Conservation (phyloP, 2,888 invertebrate genomes). For the Maniola hyperantus region DNA sequence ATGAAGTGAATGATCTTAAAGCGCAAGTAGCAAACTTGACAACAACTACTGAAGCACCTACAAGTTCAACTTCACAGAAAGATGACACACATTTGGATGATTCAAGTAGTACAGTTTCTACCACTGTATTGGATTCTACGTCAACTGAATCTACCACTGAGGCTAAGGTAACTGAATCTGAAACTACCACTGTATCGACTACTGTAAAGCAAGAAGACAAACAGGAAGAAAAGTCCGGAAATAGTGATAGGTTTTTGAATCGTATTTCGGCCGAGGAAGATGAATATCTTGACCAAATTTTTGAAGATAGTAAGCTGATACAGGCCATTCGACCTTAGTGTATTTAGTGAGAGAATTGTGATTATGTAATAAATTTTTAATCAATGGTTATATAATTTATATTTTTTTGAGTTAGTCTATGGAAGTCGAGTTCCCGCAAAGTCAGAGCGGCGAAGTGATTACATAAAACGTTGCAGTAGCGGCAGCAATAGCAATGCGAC, state of each 20-base stretch:
- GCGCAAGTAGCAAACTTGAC: constrained; percentile 29
- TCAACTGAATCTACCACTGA: no score
- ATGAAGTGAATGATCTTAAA: constrained; percentile 50
- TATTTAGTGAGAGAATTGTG: background rate
- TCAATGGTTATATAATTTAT: background rate
- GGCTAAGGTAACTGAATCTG: no score
- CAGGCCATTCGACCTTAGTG: constrained; percentile 16
- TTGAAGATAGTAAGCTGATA: constrained; percentile 26
- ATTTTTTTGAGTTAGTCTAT: background rate
- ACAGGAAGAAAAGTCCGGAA: background rate
- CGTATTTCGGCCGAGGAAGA: background rate
- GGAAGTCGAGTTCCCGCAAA: background rate
- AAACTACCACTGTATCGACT: no score
- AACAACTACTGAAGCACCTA: constrained; percentile 8
- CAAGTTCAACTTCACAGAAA: background rate
- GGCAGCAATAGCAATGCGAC: no score
- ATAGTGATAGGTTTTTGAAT: background rate
- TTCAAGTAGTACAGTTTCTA: no score
- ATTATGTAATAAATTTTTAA: background rate
- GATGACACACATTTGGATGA: no score
- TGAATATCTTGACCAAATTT: constrained; percentile 5
- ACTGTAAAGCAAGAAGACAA: background rate
- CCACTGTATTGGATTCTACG: no score
- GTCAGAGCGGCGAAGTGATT: no score
- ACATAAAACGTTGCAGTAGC: no score